Evolutionary conservation across 2,888 invertebrate genomes (phyloP), one percentile per base, ranked within the genome.

Genomic region (Nomada fabriciana): DNA sequence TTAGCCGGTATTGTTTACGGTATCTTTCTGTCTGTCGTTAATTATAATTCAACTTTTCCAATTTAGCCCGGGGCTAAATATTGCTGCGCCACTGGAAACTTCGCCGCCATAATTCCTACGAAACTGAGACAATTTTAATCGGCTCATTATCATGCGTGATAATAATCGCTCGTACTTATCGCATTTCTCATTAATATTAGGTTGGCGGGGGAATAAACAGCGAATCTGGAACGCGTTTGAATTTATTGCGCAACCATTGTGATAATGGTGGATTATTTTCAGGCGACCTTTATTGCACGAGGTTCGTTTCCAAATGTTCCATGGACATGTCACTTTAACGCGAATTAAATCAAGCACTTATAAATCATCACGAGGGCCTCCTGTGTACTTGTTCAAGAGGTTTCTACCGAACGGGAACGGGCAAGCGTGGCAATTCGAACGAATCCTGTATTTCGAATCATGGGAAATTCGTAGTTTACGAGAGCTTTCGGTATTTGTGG

Each of bases 21-120:
- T 36, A n/a, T 15, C 36, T 29, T 23, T 43, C 36, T n/a, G 18
- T 47, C 23, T 15, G 36, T 43, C 36, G 65, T 67, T 74, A 55
- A 80, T 80, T 71, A 25, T n/a, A 55, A 61, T 61, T 61, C 29
- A 77, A 71, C 71, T 71, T 80, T 55, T 61, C 61, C 29, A 71
- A 80, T 65, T 65, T 50, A 25, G n/a, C 36, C 13, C 47, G 15
- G 7, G 29, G 53, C 20, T 60, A 55, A 70, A 77, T 61, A 77
- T 52, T 47, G 77, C 23, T 42, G 25, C 36, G 57, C n/a, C 20
- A 72, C 18, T 29, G n/a, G 52, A 70, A 60, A n/a, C 52, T 36
- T 69, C n/a, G 23, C 55, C 20, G n/a, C 23, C 23, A 23, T 42
- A 25, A 50, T 18, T 64, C n/a, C n/a, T 7, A 18, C 18, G n/a